These are phyloP conservation scores for Sitta europaea DNA, from an alignment of 2,113 vertebrate species.

Conservation along the genomic window DNA sequence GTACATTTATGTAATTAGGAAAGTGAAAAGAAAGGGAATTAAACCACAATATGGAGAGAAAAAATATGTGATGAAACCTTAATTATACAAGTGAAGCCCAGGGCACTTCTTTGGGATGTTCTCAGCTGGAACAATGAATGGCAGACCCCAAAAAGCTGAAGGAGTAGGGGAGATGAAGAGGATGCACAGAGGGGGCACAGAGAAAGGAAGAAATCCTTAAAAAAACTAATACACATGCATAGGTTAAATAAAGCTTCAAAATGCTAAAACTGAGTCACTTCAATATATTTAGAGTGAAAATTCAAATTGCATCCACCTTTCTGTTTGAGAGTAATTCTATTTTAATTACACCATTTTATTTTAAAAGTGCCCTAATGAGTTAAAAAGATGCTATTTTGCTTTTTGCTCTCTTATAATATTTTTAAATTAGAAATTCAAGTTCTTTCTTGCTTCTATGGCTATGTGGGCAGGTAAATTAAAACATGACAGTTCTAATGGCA, in stretches of 20 bases:
- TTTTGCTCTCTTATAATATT: not conserved
- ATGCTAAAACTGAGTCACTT: not conserved
- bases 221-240: not conserved
- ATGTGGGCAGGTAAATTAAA: conserved; percentile 5
- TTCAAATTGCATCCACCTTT: not conserved
- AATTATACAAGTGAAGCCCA: not conserved
- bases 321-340: not conserved
- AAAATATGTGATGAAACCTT: not conserved
- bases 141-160: not conserved
- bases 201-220: not conserved
- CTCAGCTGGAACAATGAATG: too few species aligned
- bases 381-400: not conserved
- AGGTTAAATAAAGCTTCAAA: not conserved
- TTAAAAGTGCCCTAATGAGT: not conserved
- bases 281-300: not conserved
- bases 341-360: not conserved
- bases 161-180: not conserved
- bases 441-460: not conserved
- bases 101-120: too few species aligned
- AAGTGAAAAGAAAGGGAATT: not conserved
- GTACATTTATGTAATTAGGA: not conserved
- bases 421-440: conserved; percentile 3
- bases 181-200: not conserved
- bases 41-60: not conserved
- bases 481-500: not conserved